phyloP scores from a whole-genome alignment of 2,888 invertebrate genomes.

The Heliothis peltigera region DNA sequence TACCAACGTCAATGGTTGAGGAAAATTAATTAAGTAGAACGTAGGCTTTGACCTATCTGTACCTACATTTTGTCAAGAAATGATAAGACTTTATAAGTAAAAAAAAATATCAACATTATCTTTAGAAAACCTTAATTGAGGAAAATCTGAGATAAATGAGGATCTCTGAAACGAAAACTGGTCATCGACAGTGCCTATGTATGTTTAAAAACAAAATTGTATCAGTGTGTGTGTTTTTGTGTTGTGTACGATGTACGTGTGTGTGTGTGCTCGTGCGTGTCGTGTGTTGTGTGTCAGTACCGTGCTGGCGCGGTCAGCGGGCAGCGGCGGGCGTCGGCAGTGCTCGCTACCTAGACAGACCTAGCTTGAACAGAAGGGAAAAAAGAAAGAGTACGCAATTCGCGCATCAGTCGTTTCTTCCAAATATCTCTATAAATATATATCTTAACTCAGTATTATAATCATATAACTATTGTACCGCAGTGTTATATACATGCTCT shows the following conservation, averaged over 20 bases:
- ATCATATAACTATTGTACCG: conserved; percentile 62
- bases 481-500: conserved; percentile 65
- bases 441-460: conserved; percentile 63
- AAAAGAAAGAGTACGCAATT: conserved; percentile 88
- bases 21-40: no score
- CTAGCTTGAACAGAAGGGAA: conserved; percentile 90
- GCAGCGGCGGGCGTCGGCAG: conserved; percentile 81
- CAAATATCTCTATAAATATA: conserved; percentile 75
- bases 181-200: conserved; percentile 67
- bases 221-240: conserved; percentile 60
- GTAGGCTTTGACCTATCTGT: no score
- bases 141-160: background rate
- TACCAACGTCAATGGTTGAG: no score
- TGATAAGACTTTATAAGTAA: background rate
- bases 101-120: background rate
- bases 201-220: conserved; percentile 71
- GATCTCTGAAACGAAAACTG: background rate
- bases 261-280: conserved; percentile 48
- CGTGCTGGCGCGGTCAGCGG: conserved; percentile 82
- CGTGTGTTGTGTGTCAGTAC: conserved; percentile 82
- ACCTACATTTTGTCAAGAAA: no score
- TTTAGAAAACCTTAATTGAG: background rate
- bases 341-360: conserved; percentile 89
- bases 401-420: conserved; percentile 89
- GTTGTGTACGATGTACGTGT: conserved; percentile 32